Percentiles rank a stretch among this genome's conserved stretches.
phyloP scores from a whole-genome alignment of 2,888 invertebrate genomes.

The Synergus itoensis region DNA sequence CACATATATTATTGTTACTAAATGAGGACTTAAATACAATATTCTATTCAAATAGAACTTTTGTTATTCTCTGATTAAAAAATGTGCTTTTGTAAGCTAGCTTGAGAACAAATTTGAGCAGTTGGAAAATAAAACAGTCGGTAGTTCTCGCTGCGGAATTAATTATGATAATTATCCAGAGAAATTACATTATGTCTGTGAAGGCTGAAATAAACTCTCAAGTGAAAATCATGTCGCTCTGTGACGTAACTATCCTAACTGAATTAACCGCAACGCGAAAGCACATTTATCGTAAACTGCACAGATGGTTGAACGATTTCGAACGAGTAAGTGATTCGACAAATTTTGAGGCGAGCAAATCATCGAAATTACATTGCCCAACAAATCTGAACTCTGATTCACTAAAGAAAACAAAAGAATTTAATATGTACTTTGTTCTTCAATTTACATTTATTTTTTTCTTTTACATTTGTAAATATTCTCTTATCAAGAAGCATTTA shows the following conservation, averaged over 20 bases:
- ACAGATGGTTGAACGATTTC: constrained; percentile 51
- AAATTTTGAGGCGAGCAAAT: constrained; percentile 49
- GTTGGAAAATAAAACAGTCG: no score
- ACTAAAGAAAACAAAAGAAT: background rate
- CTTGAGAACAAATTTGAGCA: no score
- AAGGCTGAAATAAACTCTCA: background rate
- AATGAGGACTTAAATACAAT: no score
- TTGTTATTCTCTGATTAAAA: no score
- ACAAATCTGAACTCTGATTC: background rate
- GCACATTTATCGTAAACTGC: constrained; percentile 51
- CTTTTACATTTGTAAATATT: no score
- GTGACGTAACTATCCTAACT: constrained; percentile 41
- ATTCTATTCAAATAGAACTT: no score
- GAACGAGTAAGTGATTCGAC: constrained; percentile 53
- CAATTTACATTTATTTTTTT: no score
- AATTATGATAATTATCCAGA: constrained; percentile 23
- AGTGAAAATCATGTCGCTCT: background rate
- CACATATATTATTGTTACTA: no score
- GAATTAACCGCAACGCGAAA: constrained; percentile 15
- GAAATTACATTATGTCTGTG: background rate
- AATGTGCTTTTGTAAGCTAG: no score
- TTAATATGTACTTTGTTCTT: no score
- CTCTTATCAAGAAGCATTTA: no score
- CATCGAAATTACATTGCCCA: constrained; percentile 44
- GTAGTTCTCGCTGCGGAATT: no score